These are phyloP conservation scores for Polydesmus complanatus DNA, from an alignment of 2,888 invertebrate species.

Conservation along the genomic window DNA sequence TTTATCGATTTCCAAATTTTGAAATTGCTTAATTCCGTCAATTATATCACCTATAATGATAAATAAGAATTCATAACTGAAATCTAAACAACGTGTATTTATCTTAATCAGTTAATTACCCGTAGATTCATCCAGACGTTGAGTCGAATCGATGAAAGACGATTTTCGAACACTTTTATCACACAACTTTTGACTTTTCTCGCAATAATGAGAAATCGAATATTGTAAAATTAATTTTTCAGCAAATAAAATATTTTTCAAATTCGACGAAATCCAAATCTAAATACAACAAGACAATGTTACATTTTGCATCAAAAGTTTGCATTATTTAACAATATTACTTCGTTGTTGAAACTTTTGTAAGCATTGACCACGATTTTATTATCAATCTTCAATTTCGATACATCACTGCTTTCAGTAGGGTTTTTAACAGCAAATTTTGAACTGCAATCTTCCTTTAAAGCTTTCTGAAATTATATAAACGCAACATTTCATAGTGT, in stretches of 20 bases:
- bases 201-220: too few relatives aligned
- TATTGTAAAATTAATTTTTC: too few relatives aligned
- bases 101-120: not conserved
- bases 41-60: not conserved
- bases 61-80: conserved; percentile 13
- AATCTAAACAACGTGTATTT: conserved; percentile 5
- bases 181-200: not conserved
- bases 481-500: not conserved
- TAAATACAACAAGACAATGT: too few relatives aligned
- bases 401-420: not conserved
- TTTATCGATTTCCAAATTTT: conserved; percentile 9
- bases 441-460: not conserved
- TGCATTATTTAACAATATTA: too few relatives aligned
- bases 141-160: not conserved
- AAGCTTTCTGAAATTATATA: not conserved
- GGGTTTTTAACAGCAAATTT: not conserved
- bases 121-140: not conserved
- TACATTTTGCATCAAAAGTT: too few relatives aligned
- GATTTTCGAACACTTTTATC: not conserved
- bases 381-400: not conserved
- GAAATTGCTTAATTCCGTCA: not conserved
- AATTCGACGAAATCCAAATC: too few relatives aligned
- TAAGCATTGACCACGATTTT: not conserved
- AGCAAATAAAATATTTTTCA: too few relatives aligned
- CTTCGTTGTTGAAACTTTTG: not conserved